Evolutionary conservation across 2,888 invertebrate genomes (phyloP).

Genomic region (Pachliopta kotzebuea): DNA sequence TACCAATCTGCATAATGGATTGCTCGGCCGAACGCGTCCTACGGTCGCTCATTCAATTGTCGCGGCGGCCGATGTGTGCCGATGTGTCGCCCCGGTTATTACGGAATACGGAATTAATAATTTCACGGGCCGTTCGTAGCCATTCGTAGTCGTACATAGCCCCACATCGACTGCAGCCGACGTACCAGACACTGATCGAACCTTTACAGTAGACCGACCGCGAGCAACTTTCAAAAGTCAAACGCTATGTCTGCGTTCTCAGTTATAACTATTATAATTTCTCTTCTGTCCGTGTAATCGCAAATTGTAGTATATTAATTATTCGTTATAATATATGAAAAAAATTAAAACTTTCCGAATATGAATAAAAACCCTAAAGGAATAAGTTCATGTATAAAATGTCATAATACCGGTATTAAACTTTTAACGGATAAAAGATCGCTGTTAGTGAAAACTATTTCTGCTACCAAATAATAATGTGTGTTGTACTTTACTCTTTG

Average conservation of each 20-base stretch:
- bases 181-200: constrained; percentile 16
- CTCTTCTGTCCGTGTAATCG: neutral
- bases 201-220: neutral
- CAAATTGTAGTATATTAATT: no score
- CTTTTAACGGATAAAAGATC: no score
- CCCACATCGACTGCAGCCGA: neutral
- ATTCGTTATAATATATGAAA: no score
- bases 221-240: neutral
- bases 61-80: constrained; percentile 70
- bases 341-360: no score
- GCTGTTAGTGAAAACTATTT: no score
- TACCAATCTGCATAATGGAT: constrained; percentile 79
- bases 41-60: constrained; percentile 78
- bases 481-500: no score
- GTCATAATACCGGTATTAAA: no score
- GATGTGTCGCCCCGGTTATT: constrained; percentile 70
- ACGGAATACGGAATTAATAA: constrained; percentile 72
- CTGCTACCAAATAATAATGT: no score
- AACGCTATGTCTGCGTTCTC: neutral
- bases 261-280: constrained; percentile 3
- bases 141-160: no score
- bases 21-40: constrained; percentile 72
- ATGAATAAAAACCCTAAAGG: no score
- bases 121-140: constrained; percentile 44
- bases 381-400: no score